Conservation (phyloP, 92 coral and sea anemone genomes). For the Zoanthus sansibaricus region DNA sequence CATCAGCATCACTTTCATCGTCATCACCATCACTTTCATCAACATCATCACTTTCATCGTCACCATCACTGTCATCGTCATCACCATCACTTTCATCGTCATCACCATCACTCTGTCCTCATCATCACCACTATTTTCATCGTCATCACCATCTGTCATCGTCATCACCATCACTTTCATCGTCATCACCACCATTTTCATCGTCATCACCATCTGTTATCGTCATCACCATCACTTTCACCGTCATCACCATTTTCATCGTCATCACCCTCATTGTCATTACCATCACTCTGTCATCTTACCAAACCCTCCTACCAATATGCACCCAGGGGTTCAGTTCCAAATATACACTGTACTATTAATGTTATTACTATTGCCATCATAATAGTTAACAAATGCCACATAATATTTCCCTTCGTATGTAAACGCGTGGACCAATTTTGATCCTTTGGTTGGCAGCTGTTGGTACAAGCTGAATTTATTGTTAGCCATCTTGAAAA, state of each 20-base stretch:
- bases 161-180: neutral
- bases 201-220: neutral
- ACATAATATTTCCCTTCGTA: slow-evolving; percentile 6
- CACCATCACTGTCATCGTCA: neutral
- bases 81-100: neutral
- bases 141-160: neutral
- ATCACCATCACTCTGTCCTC: neutral
- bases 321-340: neutral
- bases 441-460: slow-evolving; percentile 3
- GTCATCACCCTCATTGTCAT: no score
- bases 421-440: neutral
- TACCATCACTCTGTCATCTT: no score
- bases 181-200: neutral
- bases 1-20: neutral
- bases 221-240: neutral
- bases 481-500: neutral
- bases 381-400: neutral
- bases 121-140: neutral
- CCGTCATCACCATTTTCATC: neutral
- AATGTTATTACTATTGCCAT: neutral
- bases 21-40: neutral
- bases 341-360: slow-evolving; percentile 6
- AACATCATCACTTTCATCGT: neutral
- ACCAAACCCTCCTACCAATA: neutral
- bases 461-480: neutral